These are phyloP conservation scores for Hypotaenidia okinawae DNA, from an alignment of 2,797 vertebrate species.

Conservation along the genomic window DNA sequence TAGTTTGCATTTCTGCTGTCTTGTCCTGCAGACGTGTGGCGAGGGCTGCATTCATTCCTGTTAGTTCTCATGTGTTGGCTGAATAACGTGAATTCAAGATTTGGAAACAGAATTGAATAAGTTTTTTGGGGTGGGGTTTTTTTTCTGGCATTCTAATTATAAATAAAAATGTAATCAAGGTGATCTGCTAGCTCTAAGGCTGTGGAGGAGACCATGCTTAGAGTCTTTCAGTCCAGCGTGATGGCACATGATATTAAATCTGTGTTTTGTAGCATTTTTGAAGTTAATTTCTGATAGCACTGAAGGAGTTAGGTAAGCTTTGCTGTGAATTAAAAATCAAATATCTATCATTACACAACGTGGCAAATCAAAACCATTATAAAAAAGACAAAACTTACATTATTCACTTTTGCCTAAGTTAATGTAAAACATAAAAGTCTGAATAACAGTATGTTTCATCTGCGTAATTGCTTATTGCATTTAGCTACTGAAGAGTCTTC, in stretches of 20 bases:
- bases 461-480: background rate
- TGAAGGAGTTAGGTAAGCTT: background rate
- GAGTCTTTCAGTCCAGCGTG: background rate
- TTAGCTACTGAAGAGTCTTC: background rate
- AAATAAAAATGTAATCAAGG: slow-evolving; percentile 1
- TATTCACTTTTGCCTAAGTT: background rate
- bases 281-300: background rate
- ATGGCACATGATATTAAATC: background rate
- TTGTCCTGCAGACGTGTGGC: background rate
- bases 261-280: background rate
- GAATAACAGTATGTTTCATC: background rate
- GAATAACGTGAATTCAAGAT: background rate
- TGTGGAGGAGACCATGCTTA: background rate
- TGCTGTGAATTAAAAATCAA: background rate
- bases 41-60: background rate
- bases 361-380: background rate
- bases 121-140: background rate
- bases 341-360: background rate
- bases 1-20: background rate
- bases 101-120: background rate
- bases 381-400: background rate
- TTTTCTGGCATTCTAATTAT: background rate
- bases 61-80: background rate
- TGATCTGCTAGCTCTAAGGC: background rate
- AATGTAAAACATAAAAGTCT: background rate